Evolutionary conservation across 2,797 vertebrate genomes (phyloP).

Genomic region (Mormyrops attenuatus): DNA sequence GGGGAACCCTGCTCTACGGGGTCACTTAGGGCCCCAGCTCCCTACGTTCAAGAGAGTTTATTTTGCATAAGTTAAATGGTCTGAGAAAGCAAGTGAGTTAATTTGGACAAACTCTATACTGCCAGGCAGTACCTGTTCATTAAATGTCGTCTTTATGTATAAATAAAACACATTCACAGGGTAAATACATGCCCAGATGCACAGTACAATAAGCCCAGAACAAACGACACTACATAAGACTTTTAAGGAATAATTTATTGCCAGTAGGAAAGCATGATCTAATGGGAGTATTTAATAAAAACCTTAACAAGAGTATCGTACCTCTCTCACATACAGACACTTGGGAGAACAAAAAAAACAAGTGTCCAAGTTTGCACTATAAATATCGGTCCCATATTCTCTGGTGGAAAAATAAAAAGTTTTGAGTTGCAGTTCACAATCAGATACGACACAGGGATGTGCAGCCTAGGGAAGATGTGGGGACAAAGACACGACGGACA

Average conservation of each 20-base stretch:
- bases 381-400: constrained; percentile 83
- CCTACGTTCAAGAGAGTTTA: not conserved
- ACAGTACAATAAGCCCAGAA: constrained; percentile 17
- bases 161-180: not conserved
- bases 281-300: constrained; percentile 99
- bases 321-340: constrained; percentile 69
- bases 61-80: not conserved
- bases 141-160: not conserved
- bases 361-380: constrained; percentile 70
- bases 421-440: constrained; percentile 69
- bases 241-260: constrained; percentile 99
- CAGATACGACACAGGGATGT: constrained; percentile 62
- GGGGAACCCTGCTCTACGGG: too few relatives aligned
- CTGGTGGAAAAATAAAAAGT: constrained; percentile 75
- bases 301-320: constrained; percentile 95
- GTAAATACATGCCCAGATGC: not conserved
- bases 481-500: constrained; percentile 36
- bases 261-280: constrained; percentile 99
- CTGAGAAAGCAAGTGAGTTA: not conserved
- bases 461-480: constrained; percentile 61
- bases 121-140: not conserved
- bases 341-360: constrained; percentile 49
- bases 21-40: not conserved
- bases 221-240: constrained; percentile 39
- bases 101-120: not conserved